Percentiles rank a stretch among this genome's conserved stretches.
Conservation (phyloP, 2,888 invertebrate species). For the Ormyrus labotus region DNA sequence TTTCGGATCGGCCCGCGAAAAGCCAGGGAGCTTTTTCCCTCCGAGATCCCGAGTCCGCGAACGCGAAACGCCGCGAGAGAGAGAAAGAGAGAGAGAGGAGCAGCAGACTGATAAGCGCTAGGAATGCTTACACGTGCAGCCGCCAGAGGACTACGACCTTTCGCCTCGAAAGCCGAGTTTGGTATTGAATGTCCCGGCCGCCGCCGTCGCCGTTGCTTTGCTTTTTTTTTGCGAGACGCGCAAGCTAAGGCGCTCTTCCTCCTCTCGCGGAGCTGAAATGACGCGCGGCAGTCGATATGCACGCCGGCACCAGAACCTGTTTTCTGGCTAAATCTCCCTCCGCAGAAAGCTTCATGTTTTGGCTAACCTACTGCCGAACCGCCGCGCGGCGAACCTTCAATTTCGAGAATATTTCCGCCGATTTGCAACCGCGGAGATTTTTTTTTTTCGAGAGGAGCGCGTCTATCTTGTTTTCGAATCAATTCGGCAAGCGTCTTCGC, state of each 20-base stretch:
- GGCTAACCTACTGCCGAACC: too few relatives aligned
- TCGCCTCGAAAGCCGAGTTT: constrained; percentile 31
- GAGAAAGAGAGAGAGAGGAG: neutral
- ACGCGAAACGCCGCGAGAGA: too few relatives aligned
- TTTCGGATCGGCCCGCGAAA: neutral
- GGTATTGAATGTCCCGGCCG: constrained; percentile 20
- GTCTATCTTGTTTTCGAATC: too few relatives aligned
- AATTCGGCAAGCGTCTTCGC: too few relatives aligned
- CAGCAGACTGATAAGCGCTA: constrained; percentile 57
- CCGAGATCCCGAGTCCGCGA: constrained; percentile 12
- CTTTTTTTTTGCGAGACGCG: too few relatives aligned
- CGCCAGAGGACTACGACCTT: constrained; percentile 59
- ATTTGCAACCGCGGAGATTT: too few relatives aligned
- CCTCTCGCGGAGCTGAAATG: constrained; percentile 14
- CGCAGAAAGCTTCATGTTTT: too few relatives aligned
- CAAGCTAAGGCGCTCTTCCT: neutral
- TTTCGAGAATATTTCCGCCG: too few relatives aligned
- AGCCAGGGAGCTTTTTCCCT: neutral
- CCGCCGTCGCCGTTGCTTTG: too few relatives aligned
- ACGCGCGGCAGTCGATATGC: constrained; percentile 25
- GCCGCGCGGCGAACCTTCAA: too few relatives aligned
- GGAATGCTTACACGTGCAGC: constrained; percentile 60
- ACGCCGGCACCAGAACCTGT: neutral
- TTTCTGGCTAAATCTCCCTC: too few relatives aligned
- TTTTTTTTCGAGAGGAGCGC: too few relatives aligned